Conservation (phyloP, 2,888 invertebrate genomes). For the Stenolophus ochropezus region DNA sequence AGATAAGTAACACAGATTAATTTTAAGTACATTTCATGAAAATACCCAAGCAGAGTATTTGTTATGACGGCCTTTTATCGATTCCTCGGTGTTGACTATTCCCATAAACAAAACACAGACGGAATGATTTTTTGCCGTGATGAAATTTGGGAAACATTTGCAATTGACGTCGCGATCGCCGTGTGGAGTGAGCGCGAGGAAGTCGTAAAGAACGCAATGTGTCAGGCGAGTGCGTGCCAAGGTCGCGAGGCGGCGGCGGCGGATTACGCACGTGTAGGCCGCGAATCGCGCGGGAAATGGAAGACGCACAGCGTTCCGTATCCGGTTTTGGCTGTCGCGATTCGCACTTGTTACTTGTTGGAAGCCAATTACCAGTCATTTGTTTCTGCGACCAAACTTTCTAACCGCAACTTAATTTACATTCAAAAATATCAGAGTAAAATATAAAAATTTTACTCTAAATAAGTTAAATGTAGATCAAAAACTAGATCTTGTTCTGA, state of each 20-base stretch:
- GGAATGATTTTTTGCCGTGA: constrained; percentile 11
- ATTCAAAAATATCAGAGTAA: no score
- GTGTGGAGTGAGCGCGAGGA: constrained; percentile 16
- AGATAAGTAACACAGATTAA: not conserved
- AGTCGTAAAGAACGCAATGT: constrained; percentile 55
- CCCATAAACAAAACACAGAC: not conserved
- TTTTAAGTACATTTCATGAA: not conserved
- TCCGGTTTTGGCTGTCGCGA: constrained; percentile 10
- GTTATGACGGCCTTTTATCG: constrained; percentile 26
- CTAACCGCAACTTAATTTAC: no score
- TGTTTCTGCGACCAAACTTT: no score
- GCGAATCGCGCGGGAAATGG: constrained; percentile 13
- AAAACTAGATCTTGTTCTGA: no score
- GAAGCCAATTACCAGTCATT: not conserved
- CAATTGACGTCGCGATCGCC: constrained; percentile 14
- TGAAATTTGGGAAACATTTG: constrained; percentile 25
- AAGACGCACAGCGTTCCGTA: not conserved
- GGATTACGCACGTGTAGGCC: constrained; percentile 3
- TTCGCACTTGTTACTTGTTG: constrained; percentile 1
- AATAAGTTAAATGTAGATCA: no score
- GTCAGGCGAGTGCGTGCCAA: constrained; percentile 58
- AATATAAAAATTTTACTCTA: no score
- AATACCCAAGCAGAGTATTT: not conserved
- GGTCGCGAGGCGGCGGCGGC: constrained; percentile 12
- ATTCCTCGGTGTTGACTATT: constrained; percentile 3